Evolutionary conservation across 2,797 vertebrate genomes (phyloP).

Genomic region (Chanos chanos): DNA sequence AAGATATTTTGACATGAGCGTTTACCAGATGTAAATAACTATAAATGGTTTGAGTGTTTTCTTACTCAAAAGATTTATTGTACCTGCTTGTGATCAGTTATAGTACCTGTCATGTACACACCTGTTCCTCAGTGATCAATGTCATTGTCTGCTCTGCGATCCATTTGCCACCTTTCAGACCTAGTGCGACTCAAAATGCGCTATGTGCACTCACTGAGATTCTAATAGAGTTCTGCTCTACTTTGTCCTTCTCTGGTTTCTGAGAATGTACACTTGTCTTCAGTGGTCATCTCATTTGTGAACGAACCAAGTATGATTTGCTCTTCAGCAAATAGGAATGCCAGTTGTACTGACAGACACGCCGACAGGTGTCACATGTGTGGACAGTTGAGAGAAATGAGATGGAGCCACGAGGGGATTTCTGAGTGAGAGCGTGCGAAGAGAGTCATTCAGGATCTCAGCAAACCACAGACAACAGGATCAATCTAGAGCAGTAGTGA

Average conservation of each 20-base stretch:
- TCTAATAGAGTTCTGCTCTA: not conserved
- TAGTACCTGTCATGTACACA: conserved; percentile 7
- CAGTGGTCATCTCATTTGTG: conserved; percentile 2
- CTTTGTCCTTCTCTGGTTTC: not conserved
- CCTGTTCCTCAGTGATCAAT: conserved; percentile 30
- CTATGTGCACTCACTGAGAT: too few relatives aligned
- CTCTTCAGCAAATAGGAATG: conserved; percentile 1
- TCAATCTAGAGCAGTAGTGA: conserved; percentile 10
- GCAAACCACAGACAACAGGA: not conserved
- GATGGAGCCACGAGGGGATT: conserved; percentile 9
- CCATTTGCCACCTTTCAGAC: not conserved
- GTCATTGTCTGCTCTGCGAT: conserved; percentile 7
- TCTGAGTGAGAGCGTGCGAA: not conserved
- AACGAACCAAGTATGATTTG: not conserved
- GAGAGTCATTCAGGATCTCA: conserved; percentile 8
- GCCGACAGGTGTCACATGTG: conserved; percentile 21
- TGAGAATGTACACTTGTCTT: not conserved
- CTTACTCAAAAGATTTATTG: conserved; percentile 38
- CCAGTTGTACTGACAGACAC: conserved; percentile 23
- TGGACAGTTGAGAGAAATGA: conserved; percentile 18
- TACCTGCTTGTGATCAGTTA: conserved; percentile 27
- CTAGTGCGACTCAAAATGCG: too few relatives aligned
- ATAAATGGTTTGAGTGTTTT: conserved; percentile 34
- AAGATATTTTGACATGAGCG: conserved; percentile 7
- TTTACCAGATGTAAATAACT: conserved; percentile 29